Percentiles rank a stretch among this genome's conserved stretches.
phyloP scores from a whole-genome alignment of 2,888 invertebrate genomes.

The Camponotus fellah region DNA sequence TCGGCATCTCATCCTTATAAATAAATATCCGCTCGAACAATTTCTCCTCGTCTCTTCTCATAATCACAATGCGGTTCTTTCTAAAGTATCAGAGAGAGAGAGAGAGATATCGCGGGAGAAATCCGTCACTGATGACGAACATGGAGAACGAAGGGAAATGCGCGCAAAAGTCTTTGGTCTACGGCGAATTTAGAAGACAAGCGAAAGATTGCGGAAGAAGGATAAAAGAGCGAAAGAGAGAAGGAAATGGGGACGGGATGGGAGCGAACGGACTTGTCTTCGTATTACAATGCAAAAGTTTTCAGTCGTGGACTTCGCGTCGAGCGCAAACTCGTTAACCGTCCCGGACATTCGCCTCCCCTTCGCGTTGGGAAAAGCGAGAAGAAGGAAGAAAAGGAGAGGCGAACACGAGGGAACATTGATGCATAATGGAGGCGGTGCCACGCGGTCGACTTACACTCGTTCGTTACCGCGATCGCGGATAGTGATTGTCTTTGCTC shows the following conservation, averaged over 20 bases:
- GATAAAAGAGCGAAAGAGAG: neutral
- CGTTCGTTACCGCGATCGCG: constrained; percentile 26
- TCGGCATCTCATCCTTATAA: neutral
- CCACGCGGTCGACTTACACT: constrained; percentile 20
- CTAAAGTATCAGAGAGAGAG: neutral
- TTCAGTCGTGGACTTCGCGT: constrained; percentile 44
- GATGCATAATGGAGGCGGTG: constrained; percentile 13
- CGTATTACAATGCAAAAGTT: constrained; percentile 57
- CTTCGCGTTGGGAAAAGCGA: constrained; percentile 34
- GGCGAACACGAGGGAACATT: constrained; percentile 1
- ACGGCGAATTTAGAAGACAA: neutral
- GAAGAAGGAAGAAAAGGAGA: neutral
- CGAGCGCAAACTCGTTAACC: constrained; percentile 54
- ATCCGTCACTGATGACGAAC: constrained; percentile 12
- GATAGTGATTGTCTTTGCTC: neutral
- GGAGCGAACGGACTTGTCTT: constrained; percentile 10
- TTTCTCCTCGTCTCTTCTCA: no score
- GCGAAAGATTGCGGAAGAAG: constrained; percentile 26
- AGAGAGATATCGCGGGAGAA: constrained; percentile 27
- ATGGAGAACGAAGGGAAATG: neutral
- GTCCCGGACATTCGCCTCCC: constrained; percentile 43
- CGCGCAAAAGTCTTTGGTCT: constrained; percentile 15
- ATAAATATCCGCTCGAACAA: neutral
- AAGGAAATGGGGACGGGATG: neutral
- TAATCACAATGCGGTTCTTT: neutral